A percentile compares a stretch with the other conserved stretches of the same genome.
These are phyloP conservation scores for Archivesica marissinica DNA, from an alignment of 1,140 invertebrate genomes.

Conservation along the genomic window DNA sequence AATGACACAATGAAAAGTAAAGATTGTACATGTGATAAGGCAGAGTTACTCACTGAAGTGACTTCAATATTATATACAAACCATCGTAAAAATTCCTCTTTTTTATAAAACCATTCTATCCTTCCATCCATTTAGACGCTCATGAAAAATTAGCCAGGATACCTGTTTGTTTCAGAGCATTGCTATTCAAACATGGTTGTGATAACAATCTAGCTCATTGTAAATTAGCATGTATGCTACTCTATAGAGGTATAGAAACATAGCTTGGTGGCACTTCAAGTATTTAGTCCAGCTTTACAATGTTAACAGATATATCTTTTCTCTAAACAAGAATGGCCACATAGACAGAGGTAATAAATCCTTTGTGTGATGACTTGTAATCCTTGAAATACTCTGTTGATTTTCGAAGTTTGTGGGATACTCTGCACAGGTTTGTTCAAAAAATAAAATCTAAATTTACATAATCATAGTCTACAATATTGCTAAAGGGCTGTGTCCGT, in stretches of 20 bases:
- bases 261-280: background rate
- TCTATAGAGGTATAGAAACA: background rate
- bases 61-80: background rate
- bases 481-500: too few species aligned
- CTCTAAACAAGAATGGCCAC: constrained; percentile 8
- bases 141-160: constrained; percentile 10
- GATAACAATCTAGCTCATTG: background rate
- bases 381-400: constrained; percentile 14
- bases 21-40: background rate
- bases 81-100: constrained; percentile 23
- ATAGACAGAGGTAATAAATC: background rate
- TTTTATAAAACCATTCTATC: background rate
- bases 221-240: background rate
- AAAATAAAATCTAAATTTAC: too few species aligned
- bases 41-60: background rate
- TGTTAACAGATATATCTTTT: background rate
- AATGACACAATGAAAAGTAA: background rate
- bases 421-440: too few species aligned
- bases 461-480: too few species aligned
- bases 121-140: background rate
- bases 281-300: background rate
- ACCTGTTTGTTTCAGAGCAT: constrained; percentile 16
- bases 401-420: too few species aligned
- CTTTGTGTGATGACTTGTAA: background rate
- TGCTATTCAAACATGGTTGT: constrained; percentile 16